These are phyloP conservation scores for Drosophila peninsularis DNA, from an alignment of 2,888 invertebrate genomes.

Conservation along the genomic window DNA sequence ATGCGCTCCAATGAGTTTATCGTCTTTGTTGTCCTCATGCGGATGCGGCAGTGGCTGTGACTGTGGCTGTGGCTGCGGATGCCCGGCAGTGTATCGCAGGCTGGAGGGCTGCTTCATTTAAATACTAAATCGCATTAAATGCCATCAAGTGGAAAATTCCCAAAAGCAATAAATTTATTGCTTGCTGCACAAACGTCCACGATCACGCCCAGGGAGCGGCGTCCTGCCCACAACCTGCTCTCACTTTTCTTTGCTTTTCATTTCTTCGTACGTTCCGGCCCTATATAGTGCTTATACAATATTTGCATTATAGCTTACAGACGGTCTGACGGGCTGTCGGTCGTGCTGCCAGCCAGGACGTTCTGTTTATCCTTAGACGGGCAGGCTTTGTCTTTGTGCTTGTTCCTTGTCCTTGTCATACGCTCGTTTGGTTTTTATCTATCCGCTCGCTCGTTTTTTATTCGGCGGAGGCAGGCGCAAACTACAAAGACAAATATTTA, in stretches of 20 bases:
- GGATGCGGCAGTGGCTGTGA: neutral
- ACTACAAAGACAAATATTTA: conserved; percentile 80
- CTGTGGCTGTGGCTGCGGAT: conserved; percentile 12
- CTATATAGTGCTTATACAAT: conserved; percentile 66
- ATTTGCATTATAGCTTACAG: conserved; percentile 70
- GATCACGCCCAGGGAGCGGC: conserved; percentile 44
- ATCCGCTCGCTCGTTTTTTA: conserved; percentile 16
- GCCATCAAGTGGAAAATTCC: conserved; percentile 80
- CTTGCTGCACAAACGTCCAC: conserved; percentile 56
- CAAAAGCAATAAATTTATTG: conserved; percentile 79
- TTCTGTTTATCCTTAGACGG: conserved; percentile 50
- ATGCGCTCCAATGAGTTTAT: conserved; percentile 68
- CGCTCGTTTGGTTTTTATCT: conserved; percentile 57
- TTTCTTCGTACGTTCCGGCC: conserved; percentile 40
- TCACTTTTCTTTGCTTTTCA: conserved; percentile 45
- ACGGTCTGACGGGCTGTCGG: conserved; percentile 6
- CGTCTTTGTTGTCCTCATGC: conserved; percentile 65
- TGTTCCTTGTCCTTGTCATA: conserved; percentile 53
- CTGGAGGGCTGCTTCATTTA: conserved; percentile 71
- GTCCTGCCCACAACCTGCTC: conserved; percentile 34
- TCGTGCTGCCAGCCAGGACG: conserved; percentile 24
- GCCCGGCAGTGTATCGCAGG: conserved; percentile 14
- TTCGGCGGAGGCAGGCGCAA: conserved; percentile 29
- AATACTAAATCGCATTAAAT: conserved; percentile 80
- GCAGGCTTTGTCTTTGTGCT: conserved; percentile 36